Evolutionary conservation across 1,140 invertebrate species (phyloP), one percentile per base, ranked within the genome.

Genomic region (Drosophila repleta): DNA sequence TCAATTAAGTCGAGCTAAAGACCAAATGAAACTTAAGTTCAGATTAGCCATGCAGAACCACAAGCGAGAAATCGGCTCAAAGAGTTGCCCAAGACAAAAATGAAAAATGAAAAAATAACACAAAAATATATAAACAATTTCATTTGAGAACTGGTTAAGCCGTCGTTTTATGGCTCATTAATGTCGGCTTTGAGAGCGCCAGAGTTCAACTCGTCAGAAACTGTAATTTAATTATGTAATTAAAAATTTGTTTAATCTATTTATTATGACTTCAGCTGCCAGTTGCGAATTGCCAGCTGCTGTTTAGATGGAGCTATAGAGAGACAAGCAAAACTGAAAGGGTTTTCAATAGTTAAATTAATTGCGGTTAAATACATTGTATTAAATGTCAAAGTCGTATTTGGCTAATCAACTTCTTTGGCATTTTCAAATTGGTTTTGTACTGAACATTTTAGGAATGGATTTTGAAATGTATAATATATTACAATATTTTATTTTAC

Each of bases 91-190:
- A 24, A 55, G 21, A 46, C 24, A 48, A 60, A 53, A 64, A 58
- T 2, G 11, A 35, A 35, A 29, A 24, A 24, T 3, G 2, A 24
- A 24, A 24, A 24, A 3, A 24, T 3, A 24, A 24, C 6, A 29
- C 7, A 29, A 29, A 7, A 29, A 8, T 8, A 62, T 26, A 41
- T 64, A 60, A 43, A 21, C 15, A 74, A 11, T 58, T 39, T 45
- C 17, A 74, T 26, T 58, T 37, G n/a, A 72, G 49, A 85, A 85
- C 81, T 87, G 61, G 81, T 85, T 77, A 32, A 60, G 29, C 64
- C 69, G 69, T 74, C 55, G 60, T 77, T 85, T 87, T 67, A 74
- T 46, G 82, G 57, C 82, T 78, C 82, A 81, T 85, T 87, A 75
- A 87, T 66, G 82, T 74, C 63, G 45, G 37, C 63, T 53, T 41